A percentile compares a stretch with the other conserved stretches of the same genome.
Conservation (phyloP, 2,113 vertebrate species). For the Misgurnus mizolepis region DNA sequence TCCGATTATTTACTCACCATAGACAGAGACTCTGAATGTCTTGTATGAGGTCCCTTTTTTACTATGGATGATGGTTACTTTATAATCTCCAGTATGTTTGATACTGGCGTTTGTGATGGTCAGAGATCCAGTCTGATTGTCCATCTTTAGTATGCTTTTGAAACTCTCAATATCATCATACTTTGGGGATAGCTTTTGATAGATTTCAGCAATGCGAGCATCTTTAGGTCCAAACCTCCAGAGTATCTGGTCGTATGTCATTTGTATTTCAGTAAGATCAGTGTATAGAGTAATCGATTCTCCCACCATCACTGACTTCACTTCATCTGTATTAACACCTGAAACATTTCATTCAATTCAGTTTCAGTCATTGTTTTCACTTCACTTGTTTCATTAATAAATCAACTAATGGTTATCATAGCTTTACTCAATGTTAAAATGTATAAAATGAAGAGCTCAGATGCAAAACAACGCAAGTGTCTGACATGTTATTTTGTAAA, state of each 20-base stretch:
- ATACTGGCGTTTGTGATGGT: background rate
- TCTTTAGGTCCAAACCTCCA: background rate
- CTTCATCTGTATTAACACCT: background rate
- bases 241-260: background rate
- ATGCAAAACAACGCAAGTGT: too few species aligned
- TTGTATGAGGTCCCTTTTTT: background rate
- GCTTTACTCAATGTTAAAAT: too few species aligned
- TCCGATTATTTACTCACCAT: background rate
- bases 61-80: background rate
- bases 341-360: too few species aligned
- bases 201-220: background rate
- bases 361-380: background rate
- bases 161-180: background rate
- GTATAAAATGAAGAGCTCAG: too few species aligned
- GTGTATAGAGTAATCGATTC: background rate
- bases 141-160: background rate
- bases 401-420: too few species aligned
- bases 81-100: background rate
- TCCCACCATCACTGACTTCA: background rate
- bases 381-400: background rate
- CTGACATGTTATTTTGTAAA: too few species aligned
- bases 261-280: background rate
- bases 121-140: constrained; percentile 14
- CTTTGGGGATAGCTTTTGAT: too few species aligned
- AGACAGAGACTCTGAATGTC: background rate